Base-by-base conservation (phyloP, 2,888 invertebrate genomes). In the Xestoiulus laeticollis region DNA sequence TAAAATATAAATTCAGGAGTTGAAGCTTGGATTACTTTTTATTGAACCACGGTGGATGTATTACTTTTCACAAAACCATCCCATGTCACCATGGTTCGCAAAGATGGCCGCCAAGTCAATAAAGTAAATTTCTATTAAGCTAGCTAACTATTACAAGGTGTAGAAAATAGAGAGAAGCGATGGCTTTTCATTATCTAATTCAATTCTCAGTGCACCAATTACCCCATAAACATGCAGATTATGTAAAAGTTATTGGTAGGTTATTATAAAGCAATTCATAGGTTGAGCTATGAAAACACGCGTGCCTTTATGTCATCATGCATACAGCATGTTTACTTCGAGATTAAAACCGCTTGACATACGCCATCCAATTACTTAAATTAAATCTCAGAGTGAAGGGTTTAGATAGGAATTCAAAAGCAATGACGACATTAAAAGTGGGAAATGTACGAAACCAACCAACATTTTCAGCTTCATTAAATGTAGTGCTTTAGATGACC, bases 221-320 rank as follows among this genome's bases (percentile, higher is more conserved):
- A 59, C 59, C 22, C 59, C 59, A 59, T 59, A 59, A 59, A 59
- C 59, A 59, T 59, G 22, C 59, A 59, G 59, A 59, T 59, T 59
- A 59, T 6, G n/a, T n/a, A 22, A 59, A 59, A 59, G 59, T 59
- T 59, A 59, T 59, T 22, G 59, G 22, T 22, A 22, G 59, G 22
- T 59, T 59, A 59, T 59, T 59, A 59, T 59, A 16, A 59, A 59
- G 22, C 59, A 22, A 59, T 59, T 59, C 59, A 59, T 59, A 59
- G 22, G 16, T 59, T 59, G n/a, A n/a, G 59, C 59, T 22, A 59
- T 59, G 22, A 59, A 59, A 59, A 59, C 59, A 59, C 19, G 59
- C 22, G 59, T 59, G 59, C 59, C 22, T 16, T 59, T n/a, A 59
- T 59, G 59, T 19, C 53, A 53, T 53, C 53, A 53, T 4, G 53